Evolutionary conservation across 2,888 invertebrate species (phyloP), one percentile per base, ranked within the genome.

Genomic region (Pyrochroa serraticornis): DNA sequence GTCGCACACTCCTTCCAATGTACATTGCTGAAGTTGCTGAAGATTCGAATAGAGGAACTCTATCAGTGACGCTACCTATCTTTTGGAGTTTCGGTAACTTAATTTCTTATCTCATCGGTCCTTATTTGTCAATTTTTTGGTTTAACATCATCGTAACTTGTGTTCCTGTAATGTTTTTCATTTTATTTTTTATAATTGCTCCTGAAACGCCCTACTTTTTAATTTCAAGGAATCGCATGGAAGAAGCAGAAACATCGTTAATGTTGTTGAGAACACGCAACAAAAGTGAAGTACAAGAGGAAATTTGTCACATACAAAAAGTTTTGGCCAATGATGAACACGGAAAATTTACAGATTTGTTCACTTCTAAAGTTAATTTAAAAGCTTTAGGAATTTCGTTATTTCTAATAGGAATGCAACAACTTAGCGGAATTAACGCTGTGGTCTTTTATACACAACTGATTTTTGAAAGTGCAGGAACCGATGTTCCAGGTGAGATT

Each of bases 11-110:
- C 1, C 84, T 87, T 1, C 92, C 94, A 0, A 89, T 93, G 85
- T 95, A 94, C 78, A 86, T 93, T 60, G 91, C 91, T 38, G 95
- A 95, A 78, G 89, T 93, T 35, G 85, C 93, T 0, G 78, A 90
- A 81, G 87, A 88, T 56, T 87, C 88, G 10, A 85, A 87, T 7
- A 82, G 95, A 60, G 95, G 95, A 0, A 86, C 90, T 0, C 80
- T 93, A 0, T 65, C 66, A 1, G 62, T 63, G 12, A 22, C 22
- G 22, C 5, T 22, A 22, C 22, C 30, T 14, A 22, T 22, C 30
- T 30, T 14, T 3, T 8, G n/a, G 22, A n/a, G 13, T 42, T 42
- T 8, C 6, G 13, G 22, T 42, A 14, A 42, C 42, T 8, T 32
- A 45, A 13, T 45, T 45, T 10, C 33, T 45, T 34, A 34, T 22